Evolutionary conservation across 2,113 vertebrate species (phyloP).

Genomic region (Catharus minimus): DNA sequence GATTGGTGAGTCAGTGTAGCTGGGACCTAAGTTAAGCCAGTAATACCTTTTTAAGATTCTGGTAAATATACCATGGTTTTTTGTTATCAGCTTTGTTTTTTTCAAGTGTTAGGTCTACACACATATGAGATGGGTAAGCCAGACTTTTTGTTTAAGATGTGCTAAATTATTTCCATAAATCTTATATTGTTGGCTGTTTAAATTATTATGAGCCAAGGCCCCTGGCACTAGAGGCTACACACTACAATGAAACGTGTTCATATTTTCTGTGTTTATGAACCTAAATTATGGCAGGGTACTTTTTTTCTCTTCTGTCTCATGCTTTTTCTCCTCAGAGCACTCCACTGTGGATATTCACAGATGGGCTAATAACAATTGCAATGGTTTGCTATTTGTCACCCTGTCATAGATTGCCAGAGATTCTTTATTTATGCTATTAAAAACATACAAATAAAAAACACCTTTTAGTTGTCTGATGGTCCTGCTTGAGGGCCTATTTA

Average conservation of each 20-base stretch:
- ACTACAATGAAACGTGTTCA: not conserved
- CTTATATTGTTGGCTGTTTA: conserved; percentile 11
- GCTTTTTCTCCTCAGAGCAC: conserved; percentile 21
- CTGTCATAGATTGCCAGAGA: conserved; percentile 18
- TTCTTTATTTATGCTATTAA: conserved; percentile 57
- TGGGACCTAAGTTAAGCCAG: not conserved
- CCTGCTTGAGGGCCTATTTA: not conserved
- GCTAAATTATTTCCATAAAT: conserved; percentile 54
- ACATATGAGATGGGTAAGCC: not conserved
- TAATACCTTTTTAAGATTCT: not conserved
- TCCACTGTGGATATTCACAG: conserved; percentile 40
- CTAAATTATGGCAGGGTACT: conserved; percentile 34
- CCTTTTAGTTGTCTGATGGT: not conserved
- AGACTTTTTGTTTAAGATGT: conserved; percentile 45
- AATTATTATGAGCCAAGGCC: conserved; percentile 34
- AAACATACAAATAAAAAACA: conserved; percentile 5
- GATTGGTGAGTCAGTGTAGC: not conserved
- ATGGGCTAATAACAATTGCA: conserved; percentile 33
- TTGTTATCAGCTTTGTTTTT: not conserved
- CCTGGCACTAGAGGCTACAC: conserved; percentile 6
- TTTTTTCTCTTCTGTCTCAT: not conserved
- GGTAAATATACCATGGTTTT: not conserved
- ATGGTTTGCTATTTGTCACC: conserved; percentile 31
- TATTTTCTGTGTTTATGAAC: conserved; percentile 48
- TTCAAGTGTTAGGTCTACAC: conserved; percentile 3